Conservation (phyloP, 2,888 invertebrate genomes). For the Yponomeuta sedellus region DNA sequence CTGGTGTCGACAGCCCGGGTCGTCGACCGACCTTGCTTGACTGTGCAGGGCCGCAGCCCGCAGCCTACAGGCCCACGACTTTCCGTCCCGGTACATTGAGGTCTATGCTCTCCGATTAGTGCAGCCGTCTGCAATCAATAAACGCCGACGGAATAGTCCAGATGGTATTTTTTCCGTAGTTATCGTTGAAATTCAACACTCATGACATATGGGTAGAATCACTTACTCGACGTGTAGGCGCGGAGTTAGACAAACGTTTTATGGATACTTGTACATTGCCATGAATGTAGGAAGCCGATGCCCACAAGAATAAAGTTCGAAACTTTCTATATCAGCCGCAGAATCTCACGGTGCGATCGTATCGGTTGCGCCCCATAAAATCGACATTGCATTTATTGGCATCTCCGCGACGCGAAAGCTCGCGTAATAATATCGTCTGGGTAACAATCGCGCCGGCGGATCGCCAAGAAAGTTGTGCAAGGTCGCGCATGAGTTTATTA, state of each 20-base stretch:
- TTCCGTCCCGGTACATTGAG: background rate
- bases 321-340: slow-evolving; percentile 2
- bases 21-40: slow-evolving; percentile 70
- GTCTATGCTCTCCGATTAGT: background rate
- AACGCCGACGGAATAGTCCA: background rate
- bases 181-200: too few species aligned
- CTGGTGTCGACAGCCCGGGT: slow-evolving; percentile 35
- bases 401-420: background rate
- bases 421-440: slow-evolving; percentile 5
- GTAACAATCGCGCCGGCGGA: slow-evolving; percentile 30
- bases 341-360: slow-evolving; percentile 1
- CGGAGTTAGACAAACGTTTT: background rate
- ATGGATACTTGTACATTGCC: background rate
- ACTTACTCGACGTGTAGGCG: background rate
- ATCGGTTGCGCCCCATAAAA: slow-evolving; percentile 5
- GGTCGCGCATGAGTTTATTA: slow-evolving; percentile 59
- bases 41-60: slow-evolving; percentile 53
- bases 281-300: background rate
- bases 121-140: background rate
- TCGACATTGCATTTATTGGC: slow-evolving; percentile 8
- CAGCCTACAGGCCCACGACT: slow-evolving; percentile 47
- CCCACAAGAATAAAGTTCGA: background rate
- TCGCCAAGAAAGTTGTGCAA: slow-evolving; percentile 64
- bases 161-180: too few species aligned
- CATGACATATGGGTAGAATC: too few species aligned